phyloP scores from a whole-genome alignment of 2,888 invertebrate genomes.

The Leucophenga montana region DNA sequence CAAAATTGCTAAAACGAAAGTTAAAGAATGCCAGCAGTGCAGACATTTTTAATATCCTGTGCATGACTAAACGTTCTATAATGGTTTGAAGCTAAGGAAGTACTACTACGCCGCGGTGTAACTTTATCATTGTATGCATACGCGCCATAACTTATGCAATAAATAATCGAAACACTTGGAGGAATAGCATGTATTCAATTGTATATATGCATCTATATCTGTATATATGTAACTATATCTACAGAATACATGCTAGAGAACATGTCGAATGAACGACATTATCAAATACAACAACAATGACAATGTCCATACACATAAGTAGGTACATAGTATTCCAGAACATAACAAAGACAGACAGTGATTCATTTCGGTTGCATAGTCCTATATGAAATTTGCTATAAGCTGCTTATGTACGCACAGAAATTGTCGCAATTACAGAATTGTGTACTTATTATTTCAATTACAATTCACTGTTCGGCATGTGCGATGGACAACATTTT shows the following conservation, averaged over 20 bases:
- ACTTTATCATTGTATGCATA: background rate
- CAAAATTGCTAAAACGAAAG: background rate
- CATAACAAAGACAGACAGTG: no score
- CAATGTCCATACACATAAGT: no score
- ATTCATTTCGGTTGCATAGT: no score
- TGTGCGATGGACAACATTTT: conserved; percentile 26
- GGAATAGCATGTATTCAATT: no score
- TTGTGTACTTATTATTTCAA: background rate
- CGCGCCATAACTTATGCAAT: conserved; percentile 25
- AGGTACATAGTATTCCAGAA: no score
- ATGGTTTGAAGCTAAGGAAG: background rate
- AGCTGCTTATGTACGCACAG: background rate
- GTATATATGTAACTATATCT: no score
- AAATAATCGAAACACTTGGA: conserved; percentile 9
- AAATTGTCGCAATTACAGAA: background rate
- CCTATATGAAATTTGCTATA: no score
- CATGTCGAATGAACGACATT: conserved; percentile 6
- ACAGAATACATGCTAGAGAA: no score
- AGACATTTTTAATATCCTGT: conserved; percentile 8
- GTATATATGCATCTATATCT: no score
- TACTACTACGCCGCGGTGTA: background rate
- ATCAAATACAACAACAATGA: no score
- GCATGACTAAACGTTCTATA: background rate
- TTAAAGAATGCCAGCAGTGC: background rate
- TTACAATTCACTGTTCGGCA: background rate